Evolutionary conservation across 2,888 invertebrate genomes (phyloP), one percentile per base, ranked within the genome.

Genomic region (Tetanocera ferruginea): DNA sequence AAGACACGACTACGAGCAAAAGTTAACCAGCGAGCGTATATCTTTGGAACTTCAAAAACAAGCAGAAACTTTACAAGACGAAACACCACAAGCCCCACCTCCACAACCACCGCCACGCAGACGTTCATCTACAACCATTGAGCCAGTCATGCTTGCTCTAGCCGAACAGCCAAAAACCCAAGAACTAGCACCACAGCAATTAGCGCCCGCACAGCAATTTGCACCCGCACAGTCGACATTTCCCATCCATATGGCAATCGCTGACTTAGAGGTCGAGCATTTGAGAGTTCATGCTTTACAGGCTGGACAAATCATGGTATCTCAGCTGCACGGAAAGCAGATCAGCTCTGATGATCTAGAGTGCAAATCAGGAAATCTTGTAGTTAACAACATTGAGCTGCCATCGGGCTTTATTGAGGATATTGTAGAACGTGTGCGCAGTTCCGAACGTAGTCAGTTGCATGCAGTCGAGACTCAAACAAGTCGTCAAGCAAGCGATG

Each of bases 251-350:
- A 93, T 96, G 1, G 91, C 91, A 25, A 93, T 96, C 0, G 91
- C 91, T 34, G 95, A 96, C 86, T 91, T 96, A 79, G 95, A 95
- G 85, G 96, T 96, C 0, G 95, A 95, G 76, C 92, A 94, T 71
- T 87, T 96, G 25, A 94, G 93, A 81, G 96, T 96, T 0, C 93
- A 94, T 77, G 95, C 95, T 84, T 89, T 96, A 60, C 93, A 95
- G 87, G 95, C 96, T 0, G 93, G 93, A 76, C 95, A 94, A 87
- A 94, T 96, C 80, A 91, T 94, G 71, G 95, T 96, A 0, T 95
- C 95, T 0, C 95, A 96, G 87, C 93, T 96, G 79, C 95, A 96
- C 85, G 94, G 95, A 6, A 92, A 93, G 83, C 93, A 93, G 51
- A 91, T 96, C 81, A 93, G 93, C 80, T 93, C 95, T 0, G 92